Evolutionary conservation across 2,888 invertebrate genomes (phyloP), one percentile per base, ranked within the genome.

Genomic region (Lepidochitona cinerea): DNA sequence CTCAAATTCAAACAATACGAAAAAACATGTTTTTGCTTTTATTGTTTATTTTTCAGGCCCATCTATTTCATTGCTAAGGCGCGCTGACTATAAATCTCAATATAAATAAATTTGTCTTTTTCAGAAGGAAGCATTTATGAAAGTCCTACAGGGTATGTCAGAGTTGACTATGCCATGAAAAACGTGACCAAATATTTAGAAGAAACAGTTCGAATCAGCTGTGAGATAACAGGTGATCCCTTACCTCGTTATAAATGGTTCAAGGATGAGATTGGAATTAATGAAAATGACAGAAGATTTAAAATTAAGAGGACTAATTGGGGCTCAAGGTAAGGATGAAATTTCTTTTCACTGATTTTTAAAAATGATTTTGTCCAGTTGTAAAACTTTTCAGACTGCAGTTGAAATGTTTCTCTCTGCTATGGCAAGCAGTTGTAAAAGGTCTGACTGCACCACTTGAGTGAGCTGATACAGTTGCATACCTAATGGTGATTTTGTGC

Each of bases 161-260:
- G 78, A 52, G 73, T 86, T 70, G 85, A 87, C 76, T 75, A 79
- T 32, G 72, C 70, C 18, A 85, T 87, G 86, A 79, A 76, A 41
- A 86, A 87, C 71, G 75, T 84, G 37, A 85, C 85, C 32, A 81
- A 83, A 59, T 85, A 83, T 73, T 81, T 92, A 5, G 94, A 94
- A 3, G 93, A 93, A 74, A 91, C 91, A 41, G 92, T 93, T 29
- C 92, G 93, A 79, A 91, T 95, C 81, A 89, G 92, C 66, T 95
- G 95, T 88, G 94, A 94, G 87, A 94, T 94, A 59, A 89, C 92
- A 14, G 93, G 93, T 0, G 91, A 92, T 81, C 93, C 93, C 0
- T 91, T 92, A 0, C 93, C 93, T 37, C 91, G 89, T 49, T 92
- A 94, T 79, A 82, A 90, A 59, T 95, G 95, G 94, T 93, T 92